Percentiles rank a stretch among this genome's conserved stretches.
phyloP scores from a whole-genome alignment of 2,113 vertebrate species.

The Vidua macroura region DNA sequence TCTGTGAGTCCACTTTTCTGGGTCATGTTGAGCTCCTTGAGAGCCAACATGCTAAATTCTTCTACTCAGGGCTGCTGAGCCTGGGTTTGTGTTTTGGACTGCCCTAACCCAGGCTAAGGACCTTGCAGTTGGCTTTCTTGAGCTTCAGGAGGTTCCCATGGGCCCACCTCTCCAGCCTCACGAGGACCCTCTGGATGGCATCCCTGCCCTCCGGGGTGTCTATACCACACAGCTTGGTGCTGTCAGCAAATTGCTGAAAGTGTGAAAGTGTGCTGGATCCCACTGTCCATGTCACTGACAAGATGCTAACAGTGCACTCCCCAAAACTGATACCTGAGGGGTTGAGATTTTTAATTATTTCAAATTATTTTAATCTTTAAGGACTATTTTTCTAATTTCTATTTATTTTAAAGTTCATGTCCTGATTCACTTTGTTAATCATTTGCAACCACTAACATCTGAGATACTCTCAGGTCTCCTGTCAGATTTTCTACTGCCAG shows the following conservation, averaged over 20 bases:
- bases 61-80: not conserved
- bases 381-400: not conserved
- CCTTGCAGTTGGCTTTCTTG: not conserved
- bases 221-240: rapidly evolving
- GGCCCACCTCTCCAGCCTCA: not conserved
- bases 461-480: not conserved
- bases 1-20: not conserved
- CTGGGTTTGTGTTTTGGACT: not conserved
- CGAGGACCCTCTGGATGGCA: not conserved
- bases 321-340: not conserved
- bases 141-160: not conserved
- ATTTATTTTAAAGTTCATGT: not conserved
- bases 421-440: not conserved
- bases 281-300: not conserved
- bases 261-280: not conserved
- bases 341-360: not conserved
- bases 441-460: not conserved
- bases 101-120: not conserved
- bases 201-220: not conserved
- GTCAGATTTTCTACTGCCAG: not conserved
- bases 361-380: not conserved
- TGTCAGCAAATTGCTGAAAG: not conserved
- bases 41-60: not conserved
- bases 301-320: not conserved
- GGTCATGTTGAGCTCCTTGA: not conserved